Evolutionary conservation across 2,797 vertebrate species (phyloP).

Genomic region (Taeniopygia guttata): DNA sequence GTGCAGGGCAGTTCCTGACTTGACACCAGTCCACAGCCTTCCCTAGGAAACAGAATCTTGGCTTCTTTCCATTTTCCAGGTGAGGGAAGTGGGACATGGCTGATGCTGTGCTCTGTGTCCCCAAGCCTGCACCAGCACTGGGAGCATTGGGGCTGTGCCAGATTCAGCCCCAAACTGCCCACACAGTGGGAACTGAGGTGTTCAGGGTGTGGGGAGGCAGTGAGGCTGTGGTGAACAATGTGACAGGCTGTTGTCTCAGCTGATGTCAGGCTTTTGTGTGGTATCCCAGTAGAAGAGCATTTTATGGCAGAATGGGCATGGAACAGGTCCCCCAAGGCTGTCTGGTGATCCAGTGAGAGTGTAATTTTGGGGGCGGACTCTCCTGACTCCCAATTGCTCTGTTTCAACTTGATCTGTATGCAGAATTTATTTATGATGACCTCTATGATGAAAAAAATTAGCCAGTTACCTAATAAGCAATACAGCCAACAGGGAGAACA

Average conservation of each 20-base stretch:
- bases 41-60: background rate
- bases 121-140: background rate
- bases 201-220: background rate
- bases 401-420: background rate
- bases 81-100: background rate
- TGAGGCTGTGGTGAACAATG: background rate
- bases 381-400: background rate
- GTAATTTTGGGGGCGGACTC: background rate
- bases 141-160: background rate
- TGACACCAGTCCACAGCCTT: background rate
- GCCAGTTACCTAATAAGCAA: background rate
- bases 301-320: background rate
- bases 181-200: background rate
- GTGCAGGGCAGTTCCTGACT: background rate
- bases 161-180: background rate
- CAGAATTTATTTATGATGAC: background rate
- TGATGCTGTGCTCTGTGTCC: background rate
- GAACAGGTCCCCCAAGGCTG: background rate
- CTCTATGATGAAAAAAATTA: background rate
- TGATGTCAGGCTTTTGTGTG: background rate
- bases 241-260: background rate
- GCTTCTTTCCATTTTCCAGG: background rate
- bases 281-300: background rate
- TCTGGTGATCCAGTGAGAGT: background rate
- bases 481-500: constrained; percentile 1